Evolutionary conservation across 2,113 vertebrate species (phyloP).

Genomic region (Sterna hirundo): DNA sequence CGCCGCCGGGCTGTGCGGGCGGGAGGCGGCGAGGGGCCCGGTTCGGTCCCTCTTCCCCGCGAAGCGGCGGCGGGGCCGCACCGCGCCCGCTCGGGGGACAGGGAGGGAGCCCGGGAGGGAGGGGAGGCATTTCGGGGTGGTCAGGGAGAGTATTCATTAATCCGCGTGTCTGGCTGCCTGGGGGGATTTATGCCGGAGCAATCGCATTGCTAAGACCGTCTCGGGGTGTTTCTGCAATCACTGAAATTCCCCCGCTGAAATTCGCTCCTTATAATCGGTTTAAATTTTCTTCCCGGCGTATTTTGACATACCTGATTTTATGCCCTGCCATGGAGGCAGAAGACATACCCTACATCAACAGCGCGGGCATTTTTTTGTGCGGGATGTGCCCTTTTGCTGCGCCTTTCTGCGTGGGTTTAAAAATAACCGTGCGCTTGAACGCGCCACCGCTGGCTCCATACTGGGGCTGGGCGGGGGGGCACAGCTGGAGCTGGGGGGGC

Average conservation of each 20-base stretch:
- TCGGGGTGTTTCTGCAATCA: neutral
- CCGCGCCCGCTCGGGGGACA: neutral
- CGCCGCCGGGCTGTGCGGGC: neutral
- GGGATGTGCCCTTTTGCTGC: neutral
- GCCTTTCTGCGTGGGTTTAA: constrained; percentile 26
- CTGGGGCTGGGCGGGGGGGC: neutral
- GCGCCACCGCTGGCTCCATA: neutral
- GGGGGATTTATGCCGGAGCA: neutral
- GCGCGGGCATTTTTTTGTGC: neutral
- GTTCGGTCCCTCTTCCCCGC: neutral
- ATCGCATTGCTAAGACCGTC: neutral
- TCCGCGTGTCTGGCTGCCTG: neutral
- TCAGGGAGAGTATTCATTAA: neutral
- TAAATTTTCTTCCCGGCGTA: neutral
- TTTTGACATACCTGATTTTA: neutral
- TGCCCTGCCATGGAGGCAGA: neutral
- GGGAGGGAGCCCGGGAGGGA: neutral
- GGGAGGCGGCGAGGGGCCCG: neutral
- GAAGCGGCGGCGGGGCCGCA: neutral
- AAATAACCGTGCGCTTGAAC: constrained; percentile 39
- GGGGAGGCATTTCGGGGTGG: neutral
- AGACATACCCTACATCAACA: neutral
- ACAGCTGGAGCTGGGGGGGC: constrained; percentile 5
- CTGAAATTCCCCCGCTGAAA: neutral
- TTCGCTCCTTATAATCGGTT: neutral